Percentiles rank a stretch among this genome's conserved stretches.
These are phyloP conservation scores for Adrianichthys oophorus DNA, from an alignment of 2,797 vertebrate species.

Conservation along the genomic window DNA sequence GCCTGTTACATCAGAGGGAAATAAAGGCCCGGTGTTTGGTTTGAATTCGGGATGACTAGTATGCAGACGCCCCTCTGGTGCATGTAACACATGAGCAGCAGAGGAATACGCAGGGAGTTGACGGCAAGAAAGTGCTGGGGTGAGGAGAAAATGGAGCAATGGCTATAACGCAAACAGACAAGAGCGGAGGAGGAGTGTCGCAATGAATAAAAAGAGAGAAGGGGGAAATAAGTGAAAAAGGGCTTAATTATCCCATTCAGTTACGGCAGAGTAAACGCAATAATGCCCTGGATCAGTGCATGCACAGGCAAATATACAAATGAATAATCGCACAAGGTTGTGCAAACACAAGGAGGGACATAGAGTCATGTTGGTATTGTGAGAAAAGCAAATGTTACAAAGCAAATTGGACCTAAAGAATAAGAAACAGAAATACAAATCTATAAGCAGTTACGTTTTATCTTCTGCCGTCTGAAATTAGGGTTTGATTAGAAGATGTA, in stretches of 20 bases:
- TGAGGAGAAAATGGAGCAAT: conserved; percentile 35
- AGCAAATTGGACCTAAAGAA: too few species aligned
- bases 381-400: too few species aligned
- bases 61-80: conserved; percentile 23
- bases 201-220: conserved; percentile 32
- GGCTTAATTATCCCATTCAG: conserved; percentile 47
- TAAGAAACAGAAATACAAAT: too few species aligned
- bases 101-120: conserved; percentile 28
- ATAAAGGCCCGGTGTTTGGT: conserved; percentile 36
- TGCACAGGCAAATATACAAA: conserved; percentile 10
- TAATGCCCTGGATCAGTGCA: conserved; percentile 26
- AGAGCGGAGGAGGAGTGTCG: conserved; percentile 52
- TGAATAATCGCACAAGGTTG: conserved; percentile 11
- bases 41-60: conserved; percentile 60
- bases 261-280: conserved; percentile 27
- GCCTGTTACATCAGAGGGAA: conserved; percentile 32
- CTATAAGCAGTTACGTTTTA: too few species aligned
- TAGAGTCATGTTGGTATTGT: too few species aligned
- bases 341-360: background rate
- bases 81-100: conserved; percentile 46
- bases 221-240: conserved; percentile 26
- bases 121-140: conserved; percentile 20
- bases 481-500: too few species aligned
- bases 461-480: too few species aligned
- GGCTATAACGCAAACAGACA: conserved; percentile 50